phyloP scores from a whole-genome alignment of 2,113 vertebrate genomes.

The Xyliphius kryptos region DNA sequence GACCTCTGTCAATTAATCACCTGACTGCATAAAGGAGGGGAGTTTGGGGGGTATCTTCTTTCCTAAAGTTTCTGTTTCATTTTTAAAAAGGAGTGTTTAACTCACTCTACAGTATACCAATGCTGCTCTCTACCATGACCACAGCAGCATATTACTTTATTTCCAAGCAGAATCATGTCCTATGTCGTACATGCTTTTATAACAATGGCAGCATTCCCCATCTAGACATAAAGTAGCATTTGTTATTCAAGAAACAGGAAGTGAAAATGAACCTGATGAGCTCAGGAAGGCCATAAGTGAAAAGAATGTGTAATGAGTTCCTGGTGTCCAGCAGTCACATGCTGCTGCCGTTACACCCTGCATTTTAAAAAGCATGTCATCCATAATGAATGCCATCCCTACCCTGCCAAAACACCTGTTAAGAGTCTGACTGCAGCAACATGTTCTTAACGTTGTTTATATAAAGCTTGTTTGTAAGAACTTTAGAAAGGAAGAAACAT shows the following conservation, averaged over 20 bases:
- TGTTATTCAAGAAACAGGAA: constrained; percentile 52
- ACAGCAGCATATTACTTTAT: constrained; percentile 12
- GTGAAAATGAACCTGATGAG: constrained; percentile 42
- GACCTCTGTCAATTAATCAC: constrained; percentile 42
- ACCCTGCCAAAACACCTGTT: constrained; percentile 17
- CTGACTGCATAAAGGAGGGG: constrained; percentile 27
- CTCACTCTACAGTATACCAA: constrained; percentile 32
- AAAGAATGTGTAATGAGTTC: constrained; percentile 47
- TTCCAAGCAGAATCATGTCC: constrained; percentile 28
- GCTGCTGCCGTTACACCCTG: constrained; percentile 25
- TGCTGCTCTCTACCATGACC: constrained; percentile 36
- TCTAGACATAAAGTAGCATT: constrained; percentile 46
- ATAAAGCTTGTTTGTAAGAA: constrained; percentile 24
- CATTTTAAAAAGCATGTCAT: constrained; percentile 38
- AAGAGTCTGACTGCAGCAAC: too few relatives aligned
- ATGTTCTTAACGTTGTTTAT: constrained; percentile 16
- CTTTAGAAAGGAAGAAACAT: constrained; percentile 14
- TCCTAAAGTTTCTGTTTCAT: constrained; percentile 32
- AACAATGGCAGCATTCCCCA: constrained; percentile 37
- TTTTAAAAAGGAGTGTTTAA: constrained; percentile 19
- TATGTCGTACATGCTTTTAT: constrained; percentile 35
- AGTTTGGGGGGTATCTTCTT: constrained; percentile 15
- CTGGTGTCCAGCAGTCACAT: constrained; percentile 35
- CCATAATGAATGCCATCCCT: constrained; percentile 31
- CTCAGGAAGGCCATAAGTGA: constrained; percentile 29